phyloP scores from a whole-genome alignment of 30 jellyfish, hydroid and myxozoan species.

The Mastigias papua region DNA sequence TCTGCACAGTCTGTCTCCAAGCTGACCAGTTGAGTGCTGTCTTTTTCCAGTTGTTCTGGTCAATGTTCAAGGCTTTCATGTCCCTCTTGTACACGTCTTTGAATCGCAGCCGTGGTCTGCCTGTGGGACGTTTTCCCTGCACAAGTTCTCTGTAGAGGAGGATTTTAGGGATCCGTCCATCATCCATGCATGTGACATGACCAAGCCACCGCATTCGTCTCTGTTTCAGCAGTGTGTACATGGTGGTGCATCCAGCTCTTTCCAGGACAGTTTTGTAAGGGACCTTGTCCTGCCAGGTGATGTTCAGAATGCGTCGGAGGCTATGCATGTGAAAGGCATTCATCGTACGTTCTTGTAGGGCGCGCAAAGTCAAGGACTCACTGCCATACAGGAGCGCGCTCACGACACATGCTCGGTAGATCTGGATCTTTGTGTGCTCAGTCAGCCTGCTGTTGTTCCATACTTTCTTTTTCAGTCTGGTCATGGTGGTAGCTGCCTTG shows the following conservation, averaged over 20 bases:
- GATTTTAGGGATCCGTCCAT: constrained; percentile 28
- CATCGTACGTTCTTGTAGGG: constrained; percentile 25
- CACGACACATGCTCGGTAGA: constrained; percentile 24
- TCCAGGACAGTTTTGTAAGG: constrained; percentile 7
- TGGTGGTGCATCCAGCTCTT: constrained; percentile 17
- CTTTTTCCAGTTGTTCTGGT: too few relatives aligned
- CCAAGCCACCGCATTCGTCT: constrained; percentile 39
- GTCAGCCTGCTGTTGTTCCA: constrained; percentile 38
- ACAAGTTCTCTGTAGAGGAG: constrained; percentile 28
- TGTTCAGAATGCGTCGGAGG: constrained; percentile 9
- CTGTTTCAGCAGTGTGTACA: constrained; percentile 10
- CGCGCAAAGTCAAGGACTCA: constrained; percentile 19
- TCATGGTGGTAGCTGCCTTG: constrained; percentile 31
- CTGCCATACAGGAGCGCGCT: constrained; percentile 35
- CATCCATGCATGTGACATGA: constrained; percentile 22
- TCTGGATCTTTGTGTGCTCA: not conserved
- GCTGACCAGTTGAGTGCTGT: too few relatives aligned
- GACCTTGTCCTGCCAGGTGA: constrained; percentile 34
- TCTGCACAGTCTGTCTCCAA: too few relatives aligned
- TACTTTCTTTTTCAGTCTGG: constrained; percentile 14
- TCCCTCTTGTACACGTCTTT: constrained; percentile 11
- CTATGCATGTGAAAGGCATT: constrained; percentile 31
- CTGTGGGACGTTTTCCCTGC: not conserved
- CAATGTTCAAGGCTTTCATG: not conserved
- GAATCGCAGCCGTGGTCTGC: constrained; percentile 28